Evolutionary conservation across 2,797 vertebrate species (phyloP), one percentile per base, ranked within the genome.

Genomic region (Myiotriccus ornatus): DNA sequence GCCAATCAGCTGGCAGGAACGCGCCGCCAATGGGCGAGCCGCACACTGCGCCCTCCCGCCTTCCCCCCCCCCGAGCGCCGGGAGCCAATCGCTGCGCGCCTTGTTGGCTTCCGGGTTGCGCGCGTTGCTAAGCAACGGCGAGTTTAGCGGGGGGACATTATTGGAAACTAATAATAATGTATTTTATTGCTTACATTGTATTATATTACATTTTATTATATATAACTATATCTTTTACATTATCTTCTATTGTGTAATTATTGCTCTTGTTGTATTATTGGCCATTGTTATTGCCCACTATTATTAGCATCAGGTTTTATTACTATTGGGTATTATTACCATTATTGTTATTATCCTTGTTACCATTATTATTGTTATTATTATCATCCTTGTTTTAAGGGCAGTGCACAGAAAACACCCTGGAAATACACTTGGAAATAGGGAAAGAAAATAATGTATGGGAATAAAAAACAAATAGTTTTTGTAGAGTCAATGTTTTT

Each of bases 41-140:
- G 50, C n/a, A 19, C 0, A 52, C 46, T 60, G 4, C 24, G 5
- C 6, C 0, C 7, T 9, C 59, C 34, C 32, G 6, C 55, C 85
- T n/a, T n/a, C 22, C 2, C 5, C 16, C 1, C 12, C 25, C 1
- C 28, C 3, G 14, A 2, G 7, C 7, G 2, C 1, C 0, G 8
- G 1, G 6, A 62, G 2, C 92, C 84, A 95, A 76, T 89, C 41
- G 37, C 5, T 2, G 7, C 15, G 5, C 20, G 5, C 0, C 4
- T 49, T 39, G 4, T 17, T 92, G 30, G 7, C 23, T 87, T 71
- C 89, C 49, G 17, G n/a, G 69, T 37, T n/a, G 32, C 0, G 1
- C 1, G 4, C 4, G 95, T 89, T 93, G 85, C 96, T 68, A 6
- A 30, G 93, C 65, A 71, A 87, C 90, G 4, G 0, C 5, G 5